phyloP scores from a whole-genome alignment of 2,888 invertebrate species.

The Laothoe populi region DNA sequence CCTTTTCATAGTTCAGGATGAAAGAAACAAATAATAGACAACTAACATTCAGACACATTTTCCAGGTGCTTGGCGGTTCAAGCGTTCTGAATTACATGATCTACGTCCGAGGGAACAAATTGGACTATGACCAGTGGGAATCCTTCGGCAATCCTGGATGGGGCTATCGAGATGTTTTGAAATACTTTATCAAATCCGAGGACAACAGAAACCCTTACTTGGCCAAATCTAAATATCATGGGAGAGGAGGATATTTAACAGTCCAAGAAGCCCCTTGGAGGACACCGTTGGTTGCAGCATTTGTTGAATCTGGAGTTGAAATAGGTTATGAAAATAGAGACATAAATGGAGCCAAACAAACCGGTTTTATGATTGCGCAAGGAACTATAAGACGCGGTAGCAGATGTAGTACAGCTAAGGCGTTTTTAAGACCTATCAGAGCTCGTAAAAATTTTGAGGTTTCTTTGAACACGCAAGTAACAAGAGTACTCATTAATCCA shows the following conservation, averaged over 20 bases:
- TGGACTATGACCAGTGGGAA: conserved; percentile 96
- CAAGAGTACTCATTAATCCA: conserved; percentile 90
- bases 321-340: conserved; percentile 93
- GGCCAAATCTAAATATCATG: conserved; percentile 88
- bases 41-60: too few species aligned
- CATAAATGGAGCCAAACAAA: conserved; percentile 91
- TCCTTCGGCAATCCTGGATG: conserved; percentile 94
- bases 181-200: conserved; percentile 95
- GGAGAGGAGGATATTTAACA: conserved; percentile 89
- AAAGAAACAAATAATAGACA: too few species aligned
- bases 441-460: conserved; percentile 91
- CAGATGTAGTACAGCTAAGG: conserved; percentile 94
- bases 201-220: conserved; percentile 95
- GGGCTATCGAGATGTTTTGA: conserved; percentile 93
- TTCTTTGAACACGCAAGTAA: conserved; percentile 92
- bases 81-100: conserved; percentile 96
- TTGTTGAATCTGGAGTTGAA: conserved; percentile 92
- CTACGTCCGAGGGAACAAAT: conserved; percentile 92
- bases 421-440: conserved; percentile 91
- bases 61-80: conserved; percentile 92
- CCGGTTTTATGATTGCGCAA: conserved; percentile 93
- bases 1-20: too few species aligned
- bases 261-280: conserved; percentile 94
- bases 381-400: conserved; percentile 91
- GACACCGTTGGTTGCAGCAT: conserved; percentile 92